phyloP scores from a whole-genome alignment of 2,888 invertebrate species.

The Calliphora vomitoria region DNA sequence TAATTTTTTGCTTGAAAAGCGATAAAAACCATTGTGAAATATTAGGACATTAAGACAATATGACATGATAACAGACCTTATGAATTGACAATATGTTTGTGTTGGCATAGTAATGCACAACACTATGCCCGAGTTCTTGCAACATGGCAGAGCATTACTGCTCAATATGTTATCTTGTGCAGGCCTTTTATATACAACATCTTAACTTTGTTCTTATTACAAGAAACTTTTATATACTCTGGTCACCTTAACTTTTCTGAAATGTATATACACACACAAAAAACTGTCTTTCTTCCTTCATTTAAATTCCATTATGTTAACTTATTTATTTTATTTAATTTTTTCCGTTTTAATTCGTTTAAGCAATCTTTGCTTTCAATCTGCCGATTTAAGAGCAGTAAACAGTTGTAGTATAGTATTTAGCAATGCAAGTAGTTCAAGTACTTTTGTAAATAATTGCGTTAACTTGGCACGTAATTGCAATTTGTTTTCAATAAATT shows the following conservation, averaged over 20 bases:
- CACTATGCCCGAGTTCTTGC: too few species aligned
- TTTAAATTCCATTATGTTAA: neutral
- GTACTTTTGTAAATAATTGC: conserved; percentile 66
- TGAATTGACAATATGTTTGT: too few species aligned
- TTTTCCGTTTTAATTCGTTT: conserved; percentile 47
- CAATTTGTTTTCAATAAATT: conserved; percentile 74
- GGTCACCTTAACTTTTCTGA: neutral
- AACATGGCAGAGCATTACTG: too few species aligned
- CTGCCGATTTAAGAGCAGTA: conserved; percentile 28
- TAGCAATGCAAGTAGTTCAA: neutral
- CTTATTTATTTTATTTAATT: conserved; percentile 15
- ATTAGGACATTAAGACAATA: too few species aligned
- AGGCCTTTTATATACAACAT: too few species aligned
- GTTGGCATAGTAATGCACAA: too few species aligned
- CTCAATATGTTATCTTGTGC: too few species aligned
- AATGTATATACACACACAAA: neutral
- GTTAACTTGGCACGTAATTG: conserved; percentile 74
- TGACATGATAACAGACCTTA: too few species aligned
- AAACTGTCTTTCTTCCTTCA: neutral
- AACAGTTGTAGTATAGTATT: neutral
- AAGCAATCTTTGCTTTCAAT: conserved; percentile 64
- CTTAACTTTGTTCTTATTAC: too few species aligned
- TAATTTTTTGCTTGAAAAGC: too few species aligned
- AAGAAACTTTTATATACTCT: neutral
- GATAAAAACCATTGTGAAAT: too few species aligned